Evolutionary conservation across 92 coral and sea anemone genomes (phyloP), one percentile per base, ranked within the genome.

Genomic region (Heliopora coerulea): DNA sequence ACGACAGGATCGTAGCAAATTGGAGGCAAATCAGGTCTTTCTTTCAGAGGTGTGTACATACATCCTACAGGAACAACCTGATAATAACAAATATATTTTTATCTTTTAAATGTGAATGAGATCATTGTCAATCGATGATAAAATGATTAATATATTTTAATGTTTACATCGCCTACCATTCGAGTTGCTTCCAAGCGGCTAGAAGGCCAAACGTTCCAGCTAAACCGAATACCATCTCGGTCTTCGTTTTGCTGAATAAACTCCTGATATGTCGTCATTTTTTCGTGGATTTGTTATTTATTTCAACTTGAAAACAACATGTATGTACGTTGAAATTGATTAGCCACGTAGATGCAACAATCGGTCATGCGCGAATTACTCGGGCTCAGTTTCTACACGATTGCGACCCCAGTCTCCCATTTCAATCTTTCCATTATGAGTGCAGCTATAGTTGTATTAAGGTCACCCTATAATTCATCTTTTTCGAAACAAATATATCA

Each of bases 151-250:
- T n/a, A n/a, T n/a, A n/a, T n/a, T n/a, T n/a, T n/a, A n/a, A n/a
- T n/a, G 39, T 20, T 30, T 59, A 15, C 28, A 33, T 1, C 18
- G 49, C 88, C 34, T 65, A 90, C 97, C 97, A 92, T 92, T 80
- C 97, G 85, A 25, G 97, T 92, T 13, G 97, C 97, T 85, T 92
- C 97, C 54, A 92, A 83, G n/a, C 97, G 91, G 68, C 97, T 92
- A 12, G 97, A 92, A 25, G 97, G 97, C 97, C 97, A 92, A 25
- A 92, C 97, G 74, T 92, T 92, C 97, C 97, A 92, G 78, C 97
- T 90, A 78, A 92, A 92, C 57, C 97, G 84, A 41, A 92, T 91
- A 67, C 97, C 97, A 82, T 92, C 97, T 61, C 97, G 85, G 74
- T 92, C 97, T 79, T 92, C 97, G 69, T 90, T 92, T 79, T 92